Evolutionary conservation across 2,888 invertebrate genomes (phyloP).

Genomic region (Bellardia pandia): DNA sequence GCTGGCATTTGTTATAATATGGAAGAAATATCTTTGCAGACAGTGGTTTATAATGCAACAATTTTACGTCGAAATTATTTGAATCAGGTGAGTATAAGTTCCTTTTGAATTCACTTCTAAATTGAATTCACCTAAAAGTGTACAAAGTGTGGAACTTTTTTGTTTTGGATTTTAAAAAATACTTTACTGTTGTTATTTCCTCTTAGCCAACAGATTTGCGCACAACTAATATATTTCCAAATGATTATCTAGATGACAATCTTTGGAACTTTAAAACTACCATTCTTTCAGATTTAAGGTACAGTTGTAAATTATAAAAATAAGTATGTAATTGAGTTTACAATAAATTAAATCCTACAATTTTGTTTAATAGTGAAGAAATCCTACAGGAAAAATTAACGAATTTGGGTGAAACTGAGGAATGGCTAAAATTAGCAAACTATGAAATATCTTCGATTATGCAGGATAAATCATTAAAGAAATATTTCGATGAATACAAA

Average conservation of each 20-base stretch:
- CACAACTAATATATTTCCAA: not conserved
- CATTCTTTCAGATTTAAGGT: conserved; percentile 29
- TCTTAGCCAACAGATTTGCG: not conserved
- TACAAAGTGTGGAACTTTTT: too few species aligned
- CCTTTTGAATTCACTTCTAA: not conserved
- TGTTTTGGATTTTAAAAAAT: too few species aligned
- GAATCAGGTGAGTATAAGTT: conserved; percentile 11
- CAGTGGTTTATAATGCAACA: conserved; percentile 29
- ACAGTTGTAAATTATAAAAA: not conserved
- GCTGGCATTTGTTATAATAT: conserved; percentile 41
- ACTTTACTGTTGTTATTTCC: not conserved
- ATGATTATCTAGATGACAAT: not conserved
- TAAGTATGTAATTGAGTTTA: not conserved
- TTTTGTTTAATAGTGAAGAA: not conserved
- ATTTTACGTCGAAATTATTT: not conserved
- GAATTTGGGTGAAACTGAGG: conserved; percentile 2
- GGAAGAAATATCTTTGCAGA: conserved; percentile 13
- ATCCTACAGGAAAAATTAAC: conserved; percentile 14
- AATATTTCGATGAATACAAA: conserved; percentile 47
- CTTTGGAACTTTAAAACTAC: conserved; percentile 32
- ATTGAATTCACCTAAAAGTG: not conserved
- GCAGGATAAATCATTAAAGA: conserved; percentile 22
- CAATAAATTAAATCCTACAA: not conserved
- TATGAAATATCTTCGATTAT: conserved; percentile 45
- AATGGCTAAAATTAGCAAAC: conserved; percentile 48